Evolutionary conservation across 2,113 vertebrate genomes (phyloP), one percentile per base, ranked within the genome.

Genomic region (Centrocercus urophasianus): DNA sequence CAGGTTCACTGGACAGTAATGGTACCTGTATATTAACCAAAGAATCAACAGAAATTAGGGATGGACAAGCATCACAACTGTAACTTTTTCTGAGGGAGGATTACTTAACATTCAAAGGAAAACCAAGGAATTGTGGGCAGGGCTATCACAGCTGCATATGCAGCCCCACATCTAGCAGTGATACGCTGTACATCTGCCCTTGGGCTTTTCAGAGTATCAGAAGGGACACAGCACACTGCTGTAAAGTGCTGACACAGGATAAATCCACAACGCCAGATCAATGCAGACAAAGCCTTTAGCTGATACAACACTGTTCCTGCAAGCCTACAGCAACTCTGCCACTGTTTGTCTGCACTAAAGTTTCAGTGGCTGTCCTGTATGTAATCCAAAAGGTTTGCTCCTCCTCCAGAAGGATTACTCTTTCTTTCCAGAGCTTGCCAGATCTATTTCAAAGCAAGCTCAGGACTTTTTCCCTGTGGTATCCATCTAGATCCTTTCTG

Each of bases 161-260:
- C 93, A 91, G 71, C 57, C 22, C 79, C 28, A 61, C 38, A 67
- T 56, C 82, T 9, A 80, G 56, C 6, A 80, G 79, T 88, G 9
- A 84, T 56, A 63, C 0, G 1, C 27, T 34, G 14, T 8, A 21
- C 76, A 48, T 93, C 42, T 90, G 90, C 72, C 75, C 50, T 30
- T 59, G 52, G 75, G 65, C 88, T 63, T 9, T 67, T 80, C 75
- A 89, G 59, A 48, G 90, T 75, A 93, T 83, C 80, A 86, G 59
- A 83, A 61, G 34, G 71, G 36, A 57, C 22, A n/a, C 0, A 5
- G 48, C 40, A 83, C 21, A 17, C 32, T 11, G 7, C 63, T 54
- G 50, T 25, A 8, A 70, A 92, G 19, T 43, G 88, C 93, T 95
- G 90, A 93, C 83, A 36, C 43, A 19, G 60, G 5, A 6, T 59